phyloP scores from a whole-genome alignment of 2,888 invertebrate species.

The Mythimna vitellina region DNA sequence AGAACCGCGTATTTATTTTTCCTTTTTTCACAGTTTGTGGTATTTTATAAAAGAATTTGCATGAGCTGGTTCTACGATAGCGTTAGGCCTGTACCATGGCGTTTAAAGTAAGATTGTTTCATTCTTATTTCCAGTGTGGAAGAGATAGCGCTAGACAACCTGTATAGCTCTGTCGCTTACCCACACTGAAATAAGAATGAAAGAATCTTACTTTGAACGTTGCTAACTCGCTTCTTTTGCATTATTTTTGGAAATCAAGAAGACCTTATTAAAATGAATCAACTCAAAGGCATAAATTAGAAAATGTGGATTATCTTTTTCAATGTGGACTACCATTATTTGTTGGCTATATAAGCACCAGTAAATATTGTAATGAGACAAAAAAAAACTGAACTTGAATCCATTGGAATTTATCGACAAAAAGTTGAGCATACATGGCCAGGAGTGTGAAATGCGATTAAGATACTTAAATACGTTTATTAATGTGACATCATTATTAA shows the following conservation, averaged over 20 bases:
- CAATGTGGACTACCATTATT: slow-evolving; percentile 27
- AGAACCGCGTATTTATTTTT: not conserved
- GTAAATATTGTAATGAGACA: slow-evolving; percentile 58
- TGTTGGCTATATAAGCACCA: slow-evolving; percentile 31
- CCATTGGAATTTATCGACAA: slow-evolving; percentile 73
- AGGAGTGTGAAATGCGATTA: slow-evolving; percentile 48
- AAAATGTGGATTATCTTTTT: slow-evolving; percentile 11
- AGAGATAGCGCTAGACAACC: too few relatives aligned
- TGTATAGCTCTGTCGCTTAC: too few relatives aligned
- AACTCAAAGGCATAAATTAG: slow-evolving; percentile 7
- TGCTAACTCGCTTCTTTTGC: not conserved
- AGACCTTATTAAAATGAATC: not conserved
- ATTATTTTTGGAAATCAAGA: not conserved
- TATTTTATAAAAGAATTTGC: not conserved
- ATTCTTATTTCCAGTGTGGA: too few relatives aligned
- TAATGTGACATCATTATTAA: slow-evolving; percentile 41
- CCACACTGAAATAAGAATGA: too few relatives aligned
- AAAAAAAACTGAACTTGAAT: slow-evolving; percentile 73
- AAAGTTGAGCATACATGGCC: slow-evolving; percentile 70
- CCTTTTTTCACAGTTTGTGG: not conserved
- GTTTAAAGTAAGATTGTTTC: too few relatives aligned
- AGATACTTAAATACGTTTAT: slow-evolving; percentile 16
- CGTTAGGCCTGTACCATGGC: too few relatives aligned
- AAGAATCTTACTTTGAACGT: too few relatives aligned
- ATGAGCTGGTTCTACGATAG: not conserved